Percentiles rank a stretch among this genome's conserved stretches.
These are phyloP conservation scores for Onychostruthus taczanowskii DNA, from an alignment of 2,113 vertebrate genomes.

Conservation along the genomic window DNA sequence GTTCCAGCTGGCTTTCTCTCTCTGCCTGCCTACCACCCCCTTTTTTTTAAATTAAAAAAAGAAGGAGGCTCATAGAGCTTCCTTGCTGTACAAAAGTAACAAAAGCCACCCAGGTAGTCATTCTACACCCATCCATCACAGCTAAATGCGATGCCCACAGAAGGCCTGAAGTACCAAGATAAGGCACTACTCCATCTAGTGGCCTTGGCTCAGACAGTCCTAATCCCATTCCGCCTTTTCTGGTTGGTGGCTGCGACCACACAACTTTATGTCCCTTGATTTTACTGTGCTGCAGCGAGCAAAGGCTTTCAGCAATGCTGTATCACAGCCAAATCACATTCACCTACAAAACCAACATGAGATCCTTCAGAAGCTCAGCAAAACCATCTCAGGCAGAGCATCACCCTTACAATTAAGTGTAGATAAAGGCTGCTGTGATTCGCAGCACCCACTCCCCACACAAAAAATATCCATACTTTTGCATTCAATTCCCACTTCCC, in stretches of 20 bases:
- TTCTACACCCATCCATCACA: background rate
- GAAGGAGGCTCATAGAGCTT: background rate
- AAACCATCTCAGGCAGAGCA: background rate
- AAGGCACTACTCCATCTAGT: slow-evolving; percentile 59
- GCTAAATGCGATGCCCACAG: background rate
- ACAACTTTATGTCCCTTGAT: background rate
- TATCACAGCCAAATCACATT: background rate
- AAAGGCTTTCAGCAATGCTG: background rate
- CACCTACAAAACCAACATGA: accelerated
- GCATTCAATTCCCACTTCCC: background rate
- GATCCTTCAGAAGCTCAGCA: background rate
- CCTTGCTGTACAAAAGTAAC: background rate
- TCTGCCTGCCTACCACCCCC: background rate
- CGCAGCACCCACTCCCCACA: background rate
- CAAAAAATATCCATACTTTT: background rate
- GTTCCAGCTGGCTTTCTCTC: background rate
- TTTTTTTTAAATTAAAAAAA: background rate
- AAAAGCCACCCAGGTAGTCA: slow-evolving; percentile 1
- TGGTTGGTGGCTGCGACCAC: background rate
- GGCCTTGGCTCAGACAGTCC: background rate
- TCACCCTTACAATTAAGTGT: background rate
- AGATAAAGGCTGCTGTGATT: background rate
- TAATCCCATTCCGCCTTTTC: background rate
- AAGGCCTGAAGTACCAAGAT: background rate
- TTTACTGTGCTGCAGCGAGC: background rate